phyloP scores from a whole-genome alignment of 2,888 invertebrate species.

The Patella caerulea region DNA sequence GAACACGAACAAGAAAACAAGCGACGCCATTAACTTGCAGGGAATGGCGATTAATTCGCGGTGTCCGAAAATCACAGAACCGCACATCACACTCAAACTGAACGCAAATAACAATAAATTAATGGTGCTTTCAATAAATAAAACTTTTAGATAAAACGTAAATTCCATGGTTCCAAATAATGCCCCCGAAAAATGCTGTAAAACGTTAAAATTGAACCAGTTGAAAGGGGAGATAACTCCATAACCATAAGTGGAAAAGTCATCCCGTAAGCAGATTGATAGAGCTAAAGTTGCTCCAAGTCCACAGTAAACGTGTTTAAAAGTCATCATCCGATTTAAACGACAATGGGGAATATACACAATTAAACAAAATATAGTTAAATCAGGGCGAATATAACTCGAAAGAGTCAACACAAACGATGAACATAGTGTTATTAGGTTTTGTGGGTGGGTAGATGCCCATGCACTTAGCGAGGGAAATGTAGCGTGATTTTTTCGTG shows the following conservation, averaged over 20 bases:
- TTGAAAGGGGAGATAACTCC: constrained; percentile 56
- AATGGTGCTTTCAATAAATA: constrained; percentile 31
- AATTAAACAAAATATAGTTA: constrained; percentile 30
- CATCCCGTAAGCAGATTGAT: constrained; percentile 48
- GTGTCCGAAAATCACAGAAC: not conserved
- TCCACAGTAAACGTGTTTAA: not conserved
- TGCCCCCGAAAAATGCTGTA: constrained; percentile 36
- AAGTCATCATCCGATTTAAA: not conserved
- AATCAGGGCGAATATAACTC: constrained; percentile 52
- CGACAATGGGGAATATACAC: constrained; percentile 1
- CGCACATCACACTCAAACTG: not conserved
- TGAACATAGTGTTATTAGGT: not conserved
- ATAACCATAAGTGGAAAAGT: constrained; percentile 47
- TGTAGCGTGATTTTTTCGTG: not conserved
- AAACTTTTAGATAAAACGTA: constrained; percentile 28
- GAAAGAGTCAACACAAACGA: constrained; percentile 21
- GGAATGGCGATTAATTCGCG: not conserved
- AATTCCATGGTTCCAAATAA: constrained; percentile 43
- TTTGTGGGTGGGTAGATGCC: not conserved
- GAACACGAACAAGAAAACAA: constrained; percentile 37
- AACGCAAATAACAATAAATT: constrained; percentile 14
- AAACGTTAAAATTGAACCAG: constrained; percentile 61
- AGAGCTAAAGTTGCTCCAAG: constrained; percentile 43
- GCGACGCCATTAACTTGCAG: constrained; percentile 6
- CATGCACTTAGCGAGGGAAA: not conserved